These are phyloP conservation scores for Cotesia congregata DNA, from an alignment of 2,888 invertebrate species.

Conservation along the genomic window DNA sequence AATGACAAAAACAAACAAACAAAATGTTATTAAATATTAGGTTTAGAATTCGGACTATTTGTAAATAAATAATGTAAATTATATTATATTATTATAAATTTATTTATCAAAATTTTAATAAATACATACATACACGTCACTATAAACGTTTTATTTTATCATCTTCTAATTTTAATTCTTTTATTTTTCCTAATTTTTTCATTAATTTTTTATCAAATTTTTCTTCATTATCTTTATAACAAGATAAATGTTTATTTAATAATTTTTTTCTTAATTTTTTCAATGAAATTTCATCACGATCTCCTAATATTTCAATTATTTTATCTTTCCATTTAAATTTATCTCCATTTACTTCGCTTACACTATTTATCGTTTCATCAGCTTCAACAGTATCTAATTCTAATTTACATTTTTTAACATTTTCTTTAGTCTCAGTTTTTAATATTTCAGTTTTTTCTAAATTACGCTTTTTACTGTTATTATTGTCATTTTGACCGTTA, in stretches of 20 bases:
- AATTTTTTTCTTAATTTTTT: conserved; percentile 85
- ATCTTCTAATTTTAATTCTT: conserved; percentile 75
- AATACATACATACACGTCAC: background rate
- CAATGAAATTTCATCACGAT: conserved; percentile 77
- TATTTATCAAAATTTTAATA: background rate
- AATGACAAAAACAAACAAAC: background rate
- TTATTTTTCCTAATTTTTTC: conserved; percentile 71
- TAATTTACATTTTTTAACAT: conserved; percentile 26
- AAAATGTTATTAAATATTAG: background rate
- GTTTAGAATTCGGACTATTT: background rate
- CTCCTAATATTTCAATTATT: conserved; percentile 57
- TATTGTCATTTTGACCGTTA: conserved; percentile 29
- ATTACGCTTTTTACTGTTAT: background rate
- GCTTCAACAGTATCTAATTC: conserved; percentile 51
- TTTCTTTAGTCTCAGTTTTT: conserved; percentile 17
- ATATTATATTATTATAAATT: background rate
- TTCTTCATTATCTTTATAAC: conserved; percentile 75
- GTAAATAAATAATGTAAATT: background rate
- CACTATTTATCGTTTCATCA: conserved; percentile 60
- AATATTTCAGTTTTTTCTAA: conserved; percentile 10
- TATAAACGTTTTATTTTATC: conserved; percentile 71
- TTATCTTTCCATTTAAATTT: conserved; percentile 61
- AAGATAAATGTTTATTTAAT: conserved; percentile 74
- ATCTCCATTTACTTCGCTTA: conserved; percentile 55
- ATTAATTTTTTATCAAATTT: conserved; percentile 82